Evolutionary conservation across 2,888 invertebrate species (phyloP).

Genomic region (Lasius fuliginosus): DNA sequence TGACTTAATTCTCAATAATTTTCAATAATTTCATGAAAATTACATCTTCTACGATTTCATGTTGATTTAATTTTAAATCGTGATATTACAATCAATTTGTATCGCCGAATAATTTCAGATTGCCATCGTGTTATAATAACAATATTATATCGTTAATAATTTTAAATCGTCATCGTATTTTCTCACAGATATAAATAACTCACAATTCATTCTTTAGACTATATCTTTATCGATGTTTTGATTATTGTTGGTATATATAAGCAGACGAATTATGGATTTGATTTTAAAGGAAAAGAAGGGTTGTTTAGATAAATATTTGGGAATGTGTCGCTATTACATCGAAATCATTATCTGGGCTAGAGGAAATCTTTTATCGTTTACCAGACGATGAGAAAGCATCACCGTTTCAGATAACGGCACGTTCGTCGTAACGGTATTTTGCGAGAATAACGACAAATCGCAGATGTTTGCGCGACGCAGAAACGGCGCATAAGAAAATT

Average conservation of each 20-base stretch:
- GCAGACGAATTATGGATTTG: neutral
- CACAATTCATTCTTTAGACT: neutral
- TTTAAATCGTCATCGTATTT: neutral
- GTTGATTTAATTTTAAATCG: conserved; percentile 3
- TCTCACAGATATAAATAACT: neutral
- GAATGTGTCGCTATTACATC: conserved; percentile 35
- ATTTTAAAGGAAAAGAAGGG: conserved; percentile 47
- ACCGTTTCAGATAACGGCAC: conserved; percentile 51
- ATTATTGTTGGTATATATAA: neutral
- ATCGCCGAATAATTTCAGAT: conserved; percentile 5
- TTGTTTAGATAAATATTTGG: conserved; percentile 62
- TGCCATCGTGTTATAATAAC: neutral
- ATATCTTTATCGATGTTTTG: neutral
- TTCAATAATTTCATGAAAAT: conserved; percentile 24
- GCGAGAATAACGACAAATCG: conserved; percentile 26
- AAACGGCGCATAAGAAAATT: neutral
- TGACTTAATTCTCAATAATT: conserved; percentile 38
- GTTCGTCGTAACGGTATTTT: conserved; percentile 20
- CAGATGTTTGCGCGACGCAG: neutral
- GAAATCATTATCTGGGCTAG: conserved; percentile 54
- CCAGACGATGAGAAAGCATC: conserved; percentile 49
- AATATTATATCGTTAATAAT: neutral
- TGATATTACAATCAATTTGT: neutral
- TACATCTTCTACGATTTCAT: neutral
- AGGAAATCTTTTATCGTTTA: conserved; percentile 52